These are phyloP conservation scores for Drosophila acutilabella DNA, from an alignment of 2,888 invertebrate species.

Conservation along the genomic window DNA sequence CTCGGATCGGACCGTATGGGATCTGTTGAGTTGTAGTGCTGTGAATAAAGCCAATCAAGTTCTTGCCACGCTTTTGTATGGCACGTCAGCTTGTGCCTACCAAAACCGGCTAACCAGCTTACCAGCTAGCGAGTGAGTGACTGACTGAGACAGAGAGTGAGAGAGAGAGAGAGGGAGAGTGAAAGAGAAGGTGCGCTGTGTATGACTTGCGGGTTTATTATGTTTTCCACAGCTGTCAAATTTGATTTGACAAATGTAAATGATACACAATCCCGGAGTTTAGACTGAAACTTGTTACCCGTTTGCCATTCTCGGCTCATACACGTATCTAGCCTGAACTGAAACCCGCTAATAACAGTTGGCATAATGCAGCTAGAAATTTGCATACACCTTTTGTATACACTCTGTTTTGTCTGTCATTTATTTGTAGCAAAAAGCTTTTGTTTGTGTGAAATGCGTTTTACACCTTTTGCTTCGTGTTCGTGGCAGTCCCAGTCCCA, in stretches of 20 bases:
- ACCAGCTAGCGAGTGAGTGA: background rate
- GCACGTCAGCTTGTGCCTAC: constrained; percentile 6
- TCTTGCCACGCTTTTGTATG: constrained; percentile 43
- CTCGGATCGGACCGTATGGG: background rate
- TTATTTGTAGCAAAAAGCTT: too few species aligned
- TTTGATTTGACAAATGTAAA: constrained; percentile 79
- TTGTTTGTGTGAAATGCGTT: constrained; percentile 33
- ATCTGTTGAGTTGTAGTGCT: constrained; percentile 4
- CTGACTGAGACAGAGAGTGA: background rate
- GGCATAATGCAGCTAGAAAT: constrained; percentile 55
- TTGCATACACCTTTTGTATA: constrained; percentile 24
- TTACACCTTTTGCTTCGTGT: constrained; percentile 36
- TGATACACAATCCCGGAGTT: constrained; percentile 50
- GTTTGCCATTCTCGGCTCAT: too few species aligned
- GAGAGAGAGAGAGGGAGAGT: background rate
- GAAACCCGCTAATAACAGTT: constrained; percentile 43
- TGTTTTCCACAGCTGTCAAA: constrained; percentile 78
- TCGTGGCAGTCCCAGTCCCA: background rate
- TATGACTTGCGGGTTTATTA: constrained; percentile 55
- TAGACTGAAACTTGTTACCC: background rate
- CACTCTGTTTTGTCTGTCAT: too few species aligned
- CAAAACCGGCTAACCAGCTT: constrained; percentile 20
- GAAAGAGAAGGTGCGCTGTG: background rate
- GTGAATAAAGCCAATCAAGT: constrained; percentile 56
- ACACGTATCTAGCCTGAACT: background rate